Conservation (phyloP, 2,888 invertebrate species). For the Omphaloscelis lunosa region DNA sequence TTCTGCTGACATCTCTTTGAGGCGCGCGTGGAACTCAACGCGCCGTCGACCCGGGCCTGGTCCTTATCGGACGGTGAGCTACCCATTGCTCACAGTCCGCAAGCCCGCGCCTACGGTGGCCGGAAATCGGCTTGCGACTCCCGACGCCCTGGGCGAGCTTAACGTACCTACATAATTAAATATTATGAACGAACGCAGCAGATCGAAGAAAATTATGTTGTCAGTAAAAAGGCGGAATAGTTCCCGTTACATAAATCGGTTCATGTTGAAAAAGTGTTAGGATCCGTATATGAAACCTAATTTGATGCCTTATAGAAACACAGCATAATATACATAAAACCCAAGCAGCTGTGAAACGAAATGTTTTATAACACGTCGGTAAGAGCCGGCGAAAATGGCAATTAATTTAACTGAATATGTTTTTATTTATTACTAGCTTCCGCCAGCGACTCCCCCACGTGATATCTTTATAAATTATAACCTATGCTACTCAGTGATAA, state of each 20-base stretch:
- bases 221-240: constrained; percentile 21
- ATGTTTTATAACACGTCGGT: constrained; percentile 25
- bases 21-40: too few species aligned
- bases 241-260: constrained; percentile 28
- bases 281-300: constrained; percentile 32
- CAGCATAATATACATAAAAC: constrained; percentile 37
- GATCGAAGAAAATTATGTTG: constrained; percentile 37
- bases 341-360: constrained; percentile 33
- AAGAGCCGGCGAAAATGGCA: not conserved
- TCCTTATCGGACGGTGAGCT: too few species aligned
- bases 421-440: not conserved
- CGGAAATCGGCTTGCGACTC: too few species aligned
- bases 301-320: constrained; percentile 47
- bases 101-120: too few species aligned
- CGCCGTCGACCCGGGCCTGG: too few species aligned
- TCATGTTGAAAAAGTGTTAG: constrained; percentile 31
- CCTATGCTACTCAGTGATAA: too few species aligned
- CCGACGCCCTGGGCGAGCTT: too few species aligned
- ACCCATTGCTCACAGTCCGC: too few species aligned
- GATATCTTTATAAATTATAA: too few species aligned
- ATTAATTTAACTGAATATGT: constrained; percentile 30
- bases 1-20: too few species aligned
- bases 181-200: constrained; percentile 28
- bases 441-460: too few species aligned
- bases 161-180: constrained; percentile 16